Percentiles rank a stretch among this genome's conserved stretches.
phyloP scores from a whole-genome alignment of 2,797 vertebrate genomes.

The Rhinogobio ventralis region DNA sequence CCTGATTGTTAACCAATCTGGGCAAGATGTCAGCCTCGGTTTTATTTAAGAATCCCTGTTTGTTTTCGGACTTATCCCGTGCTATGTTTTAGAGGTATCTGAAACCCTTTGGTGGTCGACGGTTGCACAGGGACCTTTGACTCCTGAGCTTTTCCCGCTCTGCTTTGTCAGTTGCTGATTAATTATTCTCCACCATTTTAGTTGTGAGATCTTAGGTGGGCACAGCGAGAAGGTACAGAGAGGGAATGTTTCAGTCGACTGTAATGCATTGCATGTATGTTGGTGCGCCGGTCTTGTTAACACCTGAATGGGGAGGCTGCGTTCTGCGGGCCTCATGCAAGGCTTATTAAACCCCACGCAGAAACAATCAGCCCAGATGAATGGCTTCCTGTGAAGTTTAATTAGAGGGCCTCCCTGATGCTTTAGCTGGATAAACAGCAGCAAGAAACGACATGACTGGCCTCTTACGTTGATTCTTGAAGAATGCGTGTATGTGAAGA shows the following conservation, averaged over 20 bases:
- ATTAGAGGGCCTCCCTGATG: slow-evolving; percentile 64
- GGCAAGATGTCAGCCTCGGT: background rate
- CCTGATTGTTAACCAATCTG: slow-evolving; percentile 8
- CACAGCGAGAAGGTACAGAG: slow-evolving; percentile 33
- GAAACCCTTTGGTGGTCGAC: slow-evolving; percentile 21
- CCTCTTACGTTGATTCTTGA: slow-evolving; percentile 51
- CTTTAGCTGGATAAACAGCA: slow-evolving; percentile 62
- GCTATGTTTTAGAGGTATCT: background rate
- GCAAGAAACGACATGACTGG: slow-evolving; percentile 53
- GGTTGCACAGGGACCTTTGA: slow-evolving; percentile 26
- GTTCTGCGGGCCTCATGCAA: slow-evolving; percentile 56
- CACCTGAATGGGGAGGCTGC: slow-evolving; percentile 61
- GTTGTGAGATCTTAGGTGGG: slow-evolving; percentile 37
- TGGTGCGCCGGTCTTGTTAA: slow-evolving; percentile 58
- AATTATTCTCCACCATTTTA: slow-evolving; percentile 50
- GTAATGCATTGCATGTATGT: slow-evolving; percentile 28
- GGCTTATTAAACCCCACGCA: slow-evolving; percentile 65
- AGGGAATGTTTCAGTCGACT: slow-evolving; percentile 36
- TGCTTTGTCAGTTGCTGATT: slow-evolving; percentile 34
- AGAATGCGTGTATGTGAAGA: slow-evolving; percentile 28
- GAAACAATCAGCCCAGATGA: slow-evolving; percentile 66
- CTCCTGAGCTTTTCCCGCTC: slow-evolving; percentile 21
- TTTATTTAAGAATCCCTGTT: background rate
- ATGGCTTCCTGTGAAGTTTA: slow-evolving; percentile 67
- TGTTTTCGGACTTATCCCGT: too few species aligned